A percentile compares a stretch with the other conserved stretches of the same genome.
Conservation (phyloP, 1,140 invertebrate genomes). For the Pogonus chalceus region DNA sequence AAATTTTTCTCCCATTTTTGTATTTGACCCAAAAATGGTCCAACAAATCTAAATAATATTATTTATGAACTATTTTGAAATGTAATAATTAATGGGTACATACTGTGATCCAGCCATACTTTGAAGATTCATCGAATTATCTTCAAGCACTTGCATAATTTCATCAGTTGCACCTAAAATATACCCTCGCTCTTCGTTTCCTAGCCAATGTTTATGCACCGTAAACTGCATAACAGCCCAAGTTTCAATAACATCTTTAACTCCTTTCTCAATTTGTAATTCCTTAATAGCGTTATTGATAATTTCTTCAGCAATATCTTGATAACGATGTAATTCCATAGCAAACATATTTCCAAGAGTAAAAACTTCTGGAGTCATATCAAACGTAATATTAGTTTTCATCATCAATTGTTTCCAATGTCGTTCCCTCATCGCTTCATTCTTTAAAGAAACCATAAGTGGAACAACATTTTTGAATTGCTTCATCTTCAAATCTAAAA, state of each 20-base stretch:
- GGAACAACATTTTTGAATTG: conserved; percentile 80
- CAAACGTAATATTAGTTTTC: conserved; percentile 73
- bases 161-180: conserved; percentile 75
- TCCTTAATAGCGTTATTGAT: conserved; percentile 82
- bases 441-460: conserved; percentile 80
- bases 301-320: conserved; percentile 73
- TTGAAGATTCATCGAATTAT: conserved; percentile 81
- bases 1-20: conserved; percentile 77
- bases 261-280: conserved; percentile 72
- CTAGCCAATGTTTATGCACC: conserved; percentile 53
- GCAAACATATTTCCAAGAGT: conserved; percentile 84
- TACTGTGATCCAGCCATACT: conserved; percentile 79
- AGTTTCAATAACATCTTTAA: conserved; percentile 63
- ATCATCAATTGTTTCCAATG: conserved; percentile 84
- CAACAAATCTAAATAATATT: conserved; percentile 56
- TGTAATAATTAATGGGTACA: conserved; percentile 19
- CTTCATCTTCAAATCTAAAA: conserved; percentile 73
- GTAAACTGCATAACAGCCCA: conserved; percentile 68
- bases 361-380: conserved; percentile 76
- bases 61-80: conserved; percentile 3
- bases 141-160: conserved; percentile 68
- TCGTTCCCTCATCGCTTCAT: conserved; percentile 76
- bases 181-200: conserved; percentile 47
- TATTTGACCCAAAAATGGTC: conserved; percentile 69
- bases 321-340: conserved; percentile 78